Evolutionary conservation across 2,888 invertebrate genomes (phyloP), one percentile per base, ranked within the genome.

Genomic region (Agonopterix alstromeriana): DNA sequence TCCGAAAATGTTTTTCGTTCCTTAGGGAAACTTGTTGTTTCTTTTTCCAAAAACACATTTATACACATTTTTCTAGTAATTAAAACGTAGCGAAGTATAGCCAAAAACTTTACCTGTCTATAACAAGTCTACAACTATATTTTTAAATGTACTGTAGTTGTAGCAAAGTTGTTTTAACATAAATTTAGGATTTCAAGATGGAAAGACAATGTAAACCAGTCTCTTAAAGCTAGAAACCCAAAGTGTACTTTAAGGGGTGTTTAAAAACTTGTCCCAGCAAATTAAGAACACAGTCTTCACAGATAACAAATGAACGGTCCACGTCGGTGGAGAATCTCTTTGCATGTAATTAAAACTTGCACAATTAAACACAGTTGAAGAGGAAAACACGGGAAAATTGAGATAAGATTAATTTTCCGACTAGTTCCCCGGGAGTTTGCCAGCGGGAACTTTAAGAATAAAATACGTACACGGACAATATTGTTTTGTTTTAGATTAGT

Each of bases 261-360:
- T 11, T 43, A 38, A 8, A 36, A 45, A 45, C 10, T 36, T 45
- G 43, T 36, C 36, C 11, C 12, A 7, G 42, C 14, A 45, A 45
- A 45, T 48, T 48, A 45, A 43, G 38, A 43, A 36, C 38, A 43
- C 42, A 47, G 10, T 44, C 40, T 47, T 43, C 36, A 35, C 47
- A 48, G 48, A 46, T 36, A 46, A 48, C 43, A 43, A 69, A 69
- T 65, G 61, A 68, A 65, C 61, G 65, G 61, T 56, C 65, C 58
- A 59, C 63, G 60, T 66, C 59, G 63, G 67, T 63, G 61, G 63
- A 67, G 72, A 65, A 67, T 77, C 73, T 61, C 74, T 77, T 79
- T 76, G 79, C 78, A 79, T 82, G 77, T 75, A 77, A 84, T 84
- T 82, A 82, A 83, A 83, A 83, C 80, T 82, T 83, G 77, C 72